Evolutionary conservation across 2,888 invertebrate species (phyloP).

Genomic region (Augochlorella aurata): DNA sequence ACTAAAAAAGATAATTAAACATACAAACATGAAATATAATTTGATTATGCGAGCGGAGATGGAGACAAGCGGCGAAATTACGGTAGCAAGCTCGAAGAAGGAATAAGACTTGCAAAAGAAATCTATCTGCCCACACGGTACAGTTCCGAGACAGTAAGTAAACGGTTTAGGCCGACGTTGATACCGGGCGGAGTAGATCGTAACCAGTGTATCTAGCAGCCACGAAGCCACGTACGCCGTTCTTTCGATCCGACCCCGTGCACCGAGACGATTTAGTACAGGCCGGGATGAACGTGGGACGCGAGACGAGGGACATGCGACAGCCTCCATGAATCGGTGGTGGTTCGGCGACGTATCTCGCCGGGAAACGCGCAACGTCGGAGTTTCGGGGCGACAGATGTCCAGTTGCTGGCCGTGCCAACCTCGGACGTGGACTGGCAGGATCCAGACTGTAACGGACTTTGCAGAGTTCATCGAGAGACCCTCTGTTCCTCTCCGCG

Average conservation of each 20-base stretch:
- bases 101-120: no score
- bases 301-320: background rate
- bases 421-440: conserved; percentile 33
- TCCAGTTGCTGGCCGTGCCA: conserved; percentile 23
- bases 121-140: no score
- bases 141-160: no score
- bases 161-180: no score
- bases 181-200: no score
- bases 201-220: no score
- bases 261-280: background rate
- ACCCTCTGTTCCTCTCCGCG: background rate
- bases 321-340: background rate
- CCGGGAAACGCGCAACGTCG: conserved; percentile 35
- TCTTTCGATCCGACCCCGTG: conserved; percentile 38
- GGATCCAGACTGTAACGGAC: background rate
- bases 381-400: conserved; percentile 54
- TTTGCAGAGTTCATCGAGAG: conserved; percentile 34
- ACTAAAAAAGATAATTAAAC: no score
- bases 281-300: background rate
- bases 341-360: conserved; percentile 27
- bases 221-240: conserved; percentile 37
- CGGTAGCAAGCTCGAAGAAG: no score
- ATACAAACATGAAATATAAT: no score
- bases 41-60: no score
- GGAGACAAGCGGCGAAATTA: no score